Evolutionary conservation across 2,888 invertebrate genomes (phyloP).

Genomic region (Hydroisotoma schaefferi): DNA sequence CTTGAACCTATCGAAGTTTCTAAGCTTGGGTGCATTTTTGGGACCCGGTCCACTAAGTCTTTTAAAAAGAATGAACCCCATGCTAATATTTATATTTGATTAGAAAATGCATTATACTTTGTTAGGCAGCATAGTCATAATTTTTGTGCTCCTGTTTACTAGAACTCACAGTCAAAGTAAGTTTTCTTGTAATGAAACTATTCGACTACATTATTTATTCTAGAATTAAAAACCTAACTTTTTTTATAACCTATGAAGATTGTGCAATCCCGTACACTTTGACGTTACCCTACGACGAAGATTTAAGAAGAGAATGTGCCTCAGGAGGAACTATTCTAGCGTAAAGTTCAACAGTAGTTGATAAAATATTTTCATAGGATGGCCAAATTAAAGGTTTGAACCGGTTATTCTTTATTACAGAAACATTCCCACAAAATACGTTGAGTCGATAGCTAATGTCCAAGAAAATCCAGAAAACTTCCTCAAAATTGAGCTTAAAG

Average conservation of each 20-base stretch:
- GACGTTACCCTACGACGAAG: neutral
- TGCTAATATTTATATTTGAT: neutral
- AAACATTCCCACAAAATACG: neutral
- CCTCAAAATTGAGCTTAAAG: constrained; percentile 2
- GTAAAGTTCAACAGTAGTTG: neutral
- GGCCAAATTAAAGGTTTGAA: neutral
- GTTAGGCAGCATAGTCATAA: neutral
- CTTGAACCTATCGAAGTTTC: too few species aligned
- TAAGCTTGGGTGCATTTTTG: too few species aligned
- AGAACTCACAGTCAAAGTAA: too few species aligned
- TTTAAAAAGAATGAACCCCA: too few species aligned
- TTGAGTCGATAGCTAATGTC: neutral
- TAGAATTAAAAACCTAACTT: neutral
- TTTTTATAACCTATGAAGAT: constrained; percentile 4
- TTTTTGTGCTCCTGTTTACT: too few species aligned
- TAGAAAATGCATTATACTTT: neutral
- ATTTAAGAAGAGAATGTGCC: constrained; percentile 10
- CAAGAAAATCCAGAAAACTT: constrained; percentile 7
- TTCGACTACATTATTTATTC: too few species aligned
- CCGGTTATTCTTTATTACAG: constrained; percentile 2
- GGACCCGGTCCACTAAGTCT: too few species aligned
- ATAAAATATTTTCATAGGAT: too few species aligned
- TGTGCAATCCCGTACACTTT: constrained; percentile 16
- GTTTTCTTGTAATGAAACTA: too few species aligned
- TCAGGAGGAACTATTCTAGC: neutral